Evolutionary conservation across 2,113 vertebrate species (phyloP), one percentile per base, ranked within the genome.

Genomic region (Pteruthius melanotis): DNA sequence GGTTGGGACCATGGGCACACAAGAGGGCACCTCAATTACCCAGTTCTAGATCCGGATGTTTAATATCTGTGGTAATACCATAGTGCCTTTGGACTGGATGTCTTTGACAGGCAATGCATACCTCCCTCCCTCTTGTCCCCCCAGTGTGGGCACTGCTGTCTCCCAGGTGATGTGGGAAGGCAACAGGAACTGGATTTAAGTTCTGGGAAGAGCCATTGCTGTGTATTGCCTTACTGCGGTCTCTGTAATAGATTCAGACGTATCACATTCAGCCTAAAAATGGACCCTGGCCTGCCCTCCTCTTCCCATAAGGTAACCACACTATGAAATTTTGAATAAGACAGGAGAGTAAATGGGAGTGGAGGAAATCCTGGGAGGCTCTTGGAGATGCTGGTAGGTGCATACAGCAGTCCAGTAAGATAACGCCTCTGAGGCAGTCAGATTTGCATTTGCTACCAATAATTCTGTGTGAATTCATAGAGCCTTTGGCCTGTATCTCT

Each of bases 11-110:
- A 81, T 87, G 91, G 92, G 76, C 94, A 89, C 72, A 66, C 56
- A 92, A 94, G 94, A 96, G 69, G 89, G 92, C 93, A 96, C 35
- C 92, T 96, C 96, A 89, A 7, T 93, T 86, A 75, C 89, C 44
- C 56, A 27, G 54, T 97, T 90, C 52, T 85, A 95, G 78, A 90
- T 81, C 42, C 1, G 40, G 54, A 24, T 56, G 42, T 93, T 93
- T 90, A 95, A 70, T 94, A 92, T 89, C 77, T 77, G 59, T 23
- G 45, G 63, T 15, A 16, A 57, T 19, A 70, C 53, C 28, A 7
- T 8, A 26, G 35, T 60, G 49, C 11, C 47, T 88, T 96, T 82
- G 60, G 68, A 49, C 82, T 82, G 24, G 17, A 81, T 18, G 45
- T 35, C 57, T 82, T 61, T 47, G 28, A 60, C 13, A 33, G 30